phyloP scores from a whole-genome alignment of 2,888 invertebrate genomes.

The Pherbina coryleti region DNA sequence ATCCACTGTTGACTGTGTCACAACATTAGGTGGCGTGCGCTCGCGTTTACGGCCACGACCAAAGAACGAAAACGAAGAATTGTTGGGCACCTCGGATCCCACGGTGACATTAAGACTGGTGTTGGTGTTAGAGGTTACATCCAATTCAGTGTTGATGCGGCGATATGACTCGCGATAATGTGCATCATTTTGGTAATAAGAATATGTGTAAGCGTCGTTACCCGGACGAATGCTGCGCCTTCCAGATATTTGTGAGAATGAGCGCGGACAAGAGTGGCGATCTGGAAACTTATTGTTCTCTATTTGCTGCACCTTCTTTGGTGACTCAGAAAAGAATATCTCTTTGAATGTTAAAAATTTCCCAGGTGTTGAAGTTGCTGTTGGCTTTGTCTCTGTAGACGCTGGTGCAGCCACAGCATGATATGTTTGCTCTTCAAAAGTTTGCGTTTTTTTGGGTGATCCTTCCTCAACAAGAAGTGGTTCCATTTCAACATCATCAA shows the following conservation, averaged over 20 bases:
- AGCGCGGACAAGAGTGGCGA: slow-evolving; percentile 51
- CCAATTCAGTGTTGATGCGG: slow-evolving; percentile 62
- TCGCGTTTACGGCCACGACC: slow-evolving; percentile 66
- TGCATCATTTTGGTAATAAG: slow-evolving; percentile 55
- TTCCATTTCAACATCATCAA: slow-evolving; percentile 64
- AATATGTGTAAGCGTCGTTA: slow-evolving; percentile 54
- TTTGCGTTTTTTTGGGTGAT: slow-evolving; percentile 52
- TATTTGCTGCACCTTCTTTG: not conserved
- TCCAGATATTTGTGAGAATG: slow-evolving; percentile 62
- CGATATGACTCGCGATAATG: slow-evolving; percentile 60
- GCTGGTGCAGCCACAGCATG: slow-evolving; percentile 9
- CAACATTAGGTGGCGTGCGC: slow-evolving; percentile 53
- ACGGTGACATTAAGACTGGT: slow-evolving; percentile 68
- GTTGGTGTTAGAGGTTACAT: slow-evolving; percentile 60
- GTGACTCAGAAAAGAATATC: not conserved
- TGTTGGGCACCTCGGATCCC: slow-evolving; percentile 66
- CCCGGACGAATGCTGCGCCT: slow-evolving; percentile 63
- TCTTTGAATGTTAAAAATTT: slow-evolving; percentile 46
- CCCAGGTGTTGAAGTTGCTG: slow-evolving; percentile 64
- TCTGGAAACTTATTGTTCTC: slow-evolving; percentile 49
- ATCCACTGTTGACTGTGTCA: slow-evolving; percentile 56
- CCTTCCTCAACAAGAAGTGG: slow-evolving; percentile 53
- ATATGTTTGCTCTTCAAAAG: slow-evolving; percentile 15
- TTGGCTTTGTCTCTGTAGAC: slow-evolving; percentile 44
- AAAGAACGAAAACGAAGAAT: slow-evolving; percentile 64